phyloP scores from a whole-genome alignment of 2,113 vertebrate genomes.

The Oncorhynchus masou region DNA sequence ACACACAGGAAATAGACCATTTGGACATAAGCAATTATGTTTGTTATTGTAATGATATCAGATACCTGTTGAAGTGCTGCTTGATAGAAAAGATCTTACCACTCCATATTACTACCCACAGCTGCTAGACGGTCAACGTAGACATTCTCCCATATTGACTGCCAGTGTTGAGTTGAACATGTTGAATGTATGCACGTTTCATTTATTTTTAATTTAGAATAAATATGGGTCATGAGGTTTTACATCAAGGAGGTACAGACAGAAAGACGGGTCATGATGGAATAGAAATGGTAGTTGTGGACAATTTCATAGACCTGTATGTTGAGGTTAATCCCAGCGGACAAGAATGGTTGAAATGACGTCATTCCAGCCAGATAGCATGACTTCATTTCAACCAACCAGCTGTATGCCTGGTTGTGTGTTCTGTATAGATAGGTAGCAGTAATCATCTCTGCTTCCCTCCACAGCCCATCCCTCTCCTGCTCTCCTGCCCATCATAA shows the following conservation, averaged over 20 bases:
- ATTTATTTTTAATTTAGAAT: neutral
- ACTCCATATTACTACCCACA: conserved; percentile 44
- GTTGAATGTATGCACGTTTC: conserved; percentile 61
- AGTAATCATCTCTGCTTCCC: conserved; percentile 30
- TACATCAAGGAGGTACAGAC: neutral
- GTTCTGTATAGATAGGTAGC: neutral
- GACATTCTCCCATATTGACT: conserved; percentile 34
- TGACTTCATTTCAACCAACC: neutral
- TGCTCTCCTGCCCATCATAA: conserved; percentile 50
- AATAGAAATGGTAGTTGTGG: neutral
- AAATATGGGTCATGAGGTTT: neutral
- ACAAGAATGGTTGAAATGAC: neutral
- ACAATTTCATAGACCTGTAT: neutral
- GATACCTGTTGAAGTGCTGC: conserved; percentile 29
- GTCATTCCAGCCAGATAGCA: too few species aligned
- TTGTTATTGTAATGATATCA: neutral
- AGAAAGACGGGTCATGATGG: neutral
- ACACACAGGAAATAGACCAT: conserved; percentile 9
- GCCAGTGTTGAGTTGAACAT: conserved; percentile 38
- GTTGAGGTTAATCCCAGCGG: neutral
- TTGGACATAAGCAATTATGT: conserved; percentile 15
- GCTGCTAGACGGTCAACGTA: conserved; percentile 47
- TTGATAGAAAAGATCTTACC: conserved; percentile 29
- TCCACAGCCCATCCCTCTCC: conserved; percentile 38
- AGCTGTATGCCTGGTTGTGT: neutral